phyloP scores from a whole-genome alignment of 1,140 invertebrate species.

The Homarus americanus region DNA sequence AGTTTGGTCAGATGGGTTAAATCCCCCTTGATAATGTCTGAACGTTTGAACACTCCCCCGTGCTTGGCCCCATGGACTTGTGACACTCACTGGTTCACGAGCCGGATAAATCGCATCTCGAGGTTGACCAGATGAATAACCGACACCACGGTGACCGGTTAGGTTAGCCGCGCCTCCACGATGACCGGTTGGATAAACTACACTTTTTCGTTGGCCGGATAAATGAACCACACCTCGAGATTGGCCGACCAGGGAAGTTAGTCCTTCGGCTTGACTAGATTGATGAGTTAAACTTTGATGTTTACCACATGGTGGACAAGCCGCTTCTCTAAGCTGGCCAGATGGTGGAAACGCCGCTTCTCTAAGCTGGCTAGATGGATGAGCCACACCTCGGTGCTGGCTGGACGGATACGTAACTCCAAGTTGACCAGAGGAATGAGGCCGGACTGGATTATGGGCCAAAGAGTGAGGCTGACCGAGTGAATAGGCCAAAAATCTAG shows the following conservation, averaged over 20 bases:
- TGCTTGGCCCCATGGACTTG: not conserved
- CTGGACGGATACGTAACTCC: too few species aligned
- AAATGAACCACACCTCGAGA: not conserved
- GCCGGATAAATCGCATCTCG: not conserved
- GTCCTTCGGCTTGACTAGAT: not conserved
- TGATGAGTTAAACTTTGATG: not conserved
- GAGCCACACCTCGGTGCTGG: too few species aligned
- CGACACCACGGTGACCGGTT: not conserved
- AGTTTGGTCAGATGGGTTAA: not conserved
- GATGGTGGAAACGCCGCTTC: not conserved
- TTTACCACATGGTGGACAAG: too few species aligned
- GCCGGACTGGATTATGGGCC: too few species aligned
- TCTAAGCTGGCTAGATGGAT: too few species aligned
- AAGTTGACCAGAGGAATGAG: too few species aligned
- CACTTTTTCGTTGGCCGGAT: not conserved
- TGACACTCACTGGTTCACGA: too few species aligned
- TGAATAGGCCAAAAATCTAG: too few species aligned
- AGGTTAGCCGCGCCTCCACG: not conserved
- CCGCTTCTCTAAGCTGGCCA: too few species aligned
- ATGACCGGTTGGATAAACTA: not conserved
- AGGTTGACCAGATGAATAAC: not conserved
- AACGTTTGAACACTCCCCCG: not conserved
- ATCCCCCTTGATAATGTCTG: not conserved
- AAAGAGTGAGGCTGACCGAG: too few species aligned
- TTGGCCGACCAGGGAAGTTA: not conserved